Percentiles rank a stretch among this genome's conserved stretches.
Evolutionary conservation across 1,140 invertebrate genomes (phyloP).

Genomic region (Forficula auricularia): DNA sequence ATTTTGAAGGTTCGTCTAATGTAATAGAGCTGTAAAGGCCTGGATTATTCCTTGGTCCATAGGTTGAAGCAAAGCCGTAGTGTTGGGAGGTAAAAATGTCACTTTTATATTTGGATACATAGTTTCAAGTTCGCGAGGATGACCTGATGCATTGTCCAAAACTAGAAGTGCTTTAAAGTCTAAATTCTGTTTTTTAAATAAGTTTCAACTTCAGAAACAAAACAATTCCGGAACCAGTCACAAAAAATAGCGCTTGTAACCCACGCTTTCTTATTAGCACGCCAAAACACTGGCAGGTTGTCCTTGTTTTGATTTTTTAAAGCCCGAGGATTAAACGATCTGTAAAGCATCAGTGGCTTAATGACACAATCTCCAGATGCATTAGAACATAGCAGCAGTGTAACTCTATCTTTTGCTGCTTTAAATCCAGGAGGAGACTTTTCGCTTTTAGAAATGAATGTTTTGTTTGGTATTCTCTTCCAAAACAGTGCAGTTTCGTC

Average conservation of each 20-base stretch:
- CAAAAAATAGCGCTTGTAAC: conserved; percentile 23
- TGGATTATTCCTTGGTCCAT: conserved; percentile 30
- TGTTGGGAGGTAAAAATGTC: conserved; percentile 26
- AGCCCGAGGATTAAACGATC: conserved; percentile 23
- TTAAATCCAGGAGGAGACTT: conserved; percentile 25
- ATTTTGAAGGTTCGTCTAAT: too few relatives aligned
- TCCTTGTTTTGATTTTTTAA: conserved; percentile 23
- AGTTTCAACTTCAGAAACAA: conserved; percentile 18
- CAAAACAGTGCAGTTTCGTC: conserved; percentile 28
- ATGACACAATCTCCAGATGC: conserved; percentile 24
- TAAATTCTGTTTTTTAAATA: conserved; percentile 22
- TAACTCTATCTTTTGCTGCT: conserved; percentile 27
- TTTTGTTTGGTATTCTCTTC: conserved; percentile 28
- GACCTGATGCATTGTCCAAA: conserved; percentile 27
- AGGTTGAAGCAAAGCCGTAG: conserved; percentile 28
- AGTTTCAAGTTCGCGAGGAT: conserved; percentile 18
- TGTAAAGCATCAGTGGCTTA: conserved; percentile 28
- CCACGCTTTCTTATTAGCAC: conserved; percentile 26
- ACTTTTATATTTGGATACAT: conserved; percentile 23
- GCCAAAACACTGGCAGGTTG: conserved; percentile 24
- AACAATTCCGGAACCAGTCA: conserved; percentile 22
- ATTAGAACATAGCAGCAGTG: conserved; percentile 26
- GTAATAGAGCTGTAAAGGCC: too few relatives aligned
- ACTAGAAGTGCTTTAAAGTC: conserved; percentile 27
- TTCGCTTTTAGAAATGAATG: conserved; percentile 23